These are phyloP conservation scores for Colaptes auratus DNA, from an alignment of 2,113 vertebrate genomes.

Conservation along the genomic window DNA sequence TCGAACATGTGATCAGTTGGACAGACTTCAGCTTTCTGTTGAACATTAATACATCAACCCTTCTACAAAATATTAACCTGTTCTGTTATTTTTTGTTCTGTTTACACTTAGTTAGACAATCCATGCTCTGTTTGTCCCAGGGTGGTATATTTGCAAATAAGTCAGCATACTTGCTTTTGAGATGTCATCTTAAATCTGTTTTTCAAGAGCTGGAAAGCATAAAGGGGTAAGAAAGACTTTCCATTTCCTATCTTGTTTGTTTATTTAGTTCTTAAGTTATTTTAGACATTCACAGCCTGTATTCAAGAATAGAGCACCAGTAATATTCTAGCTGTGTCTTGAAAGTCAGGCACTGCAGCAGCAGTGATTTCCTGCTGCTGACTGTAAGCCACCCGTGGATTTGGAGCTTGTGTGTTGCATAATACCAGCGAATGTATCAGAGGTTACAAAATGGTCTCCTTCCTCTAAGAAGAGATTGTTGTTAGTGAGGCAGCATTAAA, in stretches of 20 bases:
- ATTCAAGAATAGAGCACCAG: background rate
- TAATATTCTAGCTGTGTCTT: background rate
- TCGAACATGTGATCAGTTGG: conserved; percentile 28
- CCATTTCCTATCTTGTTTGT: background rate
- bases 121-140: conserved; percentile 24
- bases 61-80: conserved; percentile 49
- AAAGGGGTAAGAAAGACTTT: background rate
- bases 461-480: conserved; percentile 28
- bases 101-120: conserved; percentile 18
- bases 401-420: conserved; percentile 28
- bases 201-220: background rate
- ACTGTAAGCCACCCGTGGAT: background rate
- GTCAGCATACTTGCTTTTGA: conserved; percentile 8
- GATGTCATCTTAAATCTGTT: background rate
- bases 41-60: conserved; percentile 45
- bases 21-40: conserved; percentile 17
- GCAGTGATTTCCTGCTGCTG: conserved; percentile 1
- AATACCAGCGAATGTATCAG: conserved; percentile 16
- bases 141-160: conserved; percentile 31
- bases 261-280: background rate
- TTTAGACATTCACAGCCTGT: background rate
- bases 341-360: background rate
- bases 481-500: background rate
- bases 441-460: conserved; percentile 45
- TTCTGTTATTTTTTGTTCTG: conserved; percentile 39